phyloP scores from a whole-genome alignment of 2,113 vertebrate species.

The Ammospiza caudacuta region DNA sequence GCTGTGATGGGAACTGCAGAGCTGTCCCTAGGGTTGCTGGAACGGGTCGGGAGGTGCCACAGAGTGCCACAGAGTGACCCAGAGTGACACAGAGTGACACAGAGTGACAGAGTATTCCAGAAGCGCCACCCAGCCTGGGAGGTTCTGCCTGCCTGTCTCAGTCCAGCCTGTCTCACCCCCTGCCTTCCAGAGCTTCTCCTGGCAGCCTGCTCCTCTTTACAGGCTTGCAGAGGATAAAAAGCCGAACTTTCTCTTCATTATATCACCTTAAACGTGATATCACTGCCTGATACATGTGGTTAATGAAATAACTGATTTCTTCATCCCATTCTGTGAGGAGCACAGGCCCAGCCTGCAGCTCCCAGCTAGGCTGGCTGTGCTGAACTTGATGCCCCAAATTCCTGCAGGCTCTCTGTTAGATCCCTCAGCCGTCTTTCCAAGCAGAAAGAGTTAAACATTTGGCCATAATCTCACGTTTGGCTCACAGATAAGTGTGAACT shows the following conservation, averaged over 20 bases:
- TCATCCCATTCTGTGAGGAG: background rate
- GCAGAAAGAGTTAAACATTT: background rate
- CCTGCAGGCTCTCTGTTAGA: background rate
- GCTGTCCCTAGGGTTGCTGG: background rate
- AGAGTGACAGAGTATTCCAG: too few species aligned
- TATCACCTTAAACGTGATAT: background rate
- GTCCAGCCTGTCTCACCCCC: too few species aligned
- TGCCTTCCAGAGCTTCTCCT: background rate
- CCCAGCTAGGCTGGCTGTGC: background rate
- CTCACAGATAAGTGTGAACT: background rate
- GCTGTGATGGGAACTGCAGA: background rate
- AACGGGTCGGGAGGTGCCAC: background rate
- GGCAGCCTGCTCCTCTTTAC: background rate
- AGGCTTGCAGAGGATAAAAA: background rate
- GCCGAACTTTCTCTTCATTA: background rate
- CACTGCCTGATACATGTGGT: background rate
- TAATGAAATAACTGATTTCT: background rate
- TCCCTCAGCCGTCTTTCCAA: background rate
- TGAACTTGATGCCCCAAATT: background rate
- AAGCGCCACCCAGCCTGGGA: too few species aligned
- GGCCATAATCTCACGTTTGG: background rate
- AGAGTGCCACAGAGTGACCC: too few species aligned
- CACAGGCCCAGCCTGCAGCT: background rate
- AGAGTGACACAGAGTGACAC: too few species aligned
- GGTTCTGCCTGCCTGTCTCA: too few species aligned